Conservation (phyloP, 2,797 vertebrate genomes). For the Ctenopoma kingsleyae region DNA sequence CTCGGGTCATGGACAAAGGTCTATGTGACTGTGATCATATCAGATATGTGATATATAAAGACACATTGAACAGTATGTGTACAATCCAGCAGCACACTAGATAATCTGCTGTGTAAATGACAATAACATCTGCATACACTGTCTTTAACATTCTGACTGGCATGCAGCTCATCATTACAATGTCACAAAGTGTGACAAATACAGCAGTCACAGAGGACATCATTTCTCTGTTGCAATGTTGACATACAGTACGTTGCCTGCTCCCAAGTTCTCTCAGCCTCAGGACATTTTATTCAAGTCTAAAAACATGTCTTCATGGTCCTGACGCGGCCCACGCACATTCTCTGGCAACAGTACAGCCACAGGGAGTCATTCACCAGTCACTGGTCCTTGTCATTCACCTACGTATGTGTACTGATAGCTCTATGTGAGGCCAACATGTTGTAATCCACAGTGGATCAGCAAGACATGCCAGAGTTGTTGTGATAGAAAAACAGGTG, state of each 20-base stretch:
- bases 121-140: too few relatives aligned
- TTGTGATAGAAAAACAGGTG: conserved; percentile 50
- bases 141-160: too few relatives aligned
- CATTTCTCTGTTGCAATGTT: too few relatives aligned
- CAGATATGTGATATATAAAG: too few relatives aligned
- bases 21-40: too few relatives aligned
- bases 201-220: too few relatives aligned
- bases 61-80: too few relatives aligned
- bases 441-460: conserved; percentile 36
- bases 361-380: conserved; percentile 55
- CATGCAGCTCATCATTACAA: too few relatives aligned
- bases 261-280: conserved; percentile 10
- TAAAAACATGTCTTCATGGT: conserved; percentile 49
- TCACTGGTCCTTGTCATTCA: conserved; percentile 17
- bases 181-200: too few relatives aligned
- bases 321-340: conserved; percentile 30
- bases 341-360: conserved; percentile 32
- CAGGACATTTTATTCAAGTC: conserved; percentile 20
- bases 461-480: conserved; percentile 27
- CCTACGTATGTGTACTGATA: conserved; percentile 18
- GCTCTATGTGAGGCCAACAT: conserved; percentile 43
- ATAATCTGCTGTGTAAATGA: too few relatives aligned
- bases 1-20: background rate
- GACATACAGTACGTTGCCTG: background rate
- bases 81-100: too few relatives aligned